These are phyloP conservation scores for Adelognathus sp. DNA, from an alignment of 2,888 invertebrate genomes.

Conservation along the genomic window DNA sequence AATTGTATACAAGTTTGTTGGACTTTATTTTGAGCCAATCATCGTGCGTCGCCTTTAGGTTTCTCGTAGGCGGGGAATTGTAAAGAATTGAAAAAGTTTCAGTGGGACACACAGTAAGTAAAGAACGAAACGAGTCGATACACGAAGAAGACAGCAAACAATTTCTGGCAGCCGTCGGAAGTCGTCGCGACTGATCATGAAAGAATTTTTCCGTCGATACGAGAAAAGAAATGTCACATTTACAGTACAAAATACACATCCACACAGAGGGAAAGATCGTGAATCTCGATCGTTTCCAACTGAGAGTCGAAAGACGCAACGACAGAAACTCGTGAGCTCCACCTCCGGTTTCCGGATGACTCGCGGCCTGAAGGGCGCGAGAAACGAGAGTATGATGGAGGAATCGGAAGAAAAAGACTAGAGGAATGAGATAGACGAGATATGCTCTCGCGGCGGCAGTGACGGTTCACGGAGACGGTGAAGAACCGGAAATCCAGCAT, in stretches of 20 bases:
- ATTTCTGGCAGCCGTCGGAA: conserved; percentile 53
- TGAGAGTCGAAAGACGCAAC: not conserved
- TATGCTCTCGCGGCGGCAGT: not conserved
- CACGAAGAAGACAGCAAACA: conserved; percentile 16
- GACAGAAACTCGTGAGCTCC: conserved; percentile 39
- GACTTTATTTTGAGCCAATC: not conserved
- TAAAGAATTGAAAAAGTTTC: conserved; percentile 6
- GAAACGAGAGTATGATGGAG: conserved; percentile 25
- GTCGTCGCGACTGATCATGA: conserved; percentile 31
- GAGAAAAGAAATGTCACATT: not conserved
- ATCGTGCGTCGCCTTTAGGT: not conserved
- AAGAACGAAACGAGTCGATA: conserved; percentile 2
- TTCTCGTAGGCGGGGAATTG: not conserved
- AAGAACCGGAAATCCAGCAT: conserved; percentile 61
- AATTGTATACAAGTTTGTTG: not conserved
- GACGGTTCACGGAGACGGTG: conserved; percentile 12
- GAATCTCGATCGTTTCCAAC: not conserved
- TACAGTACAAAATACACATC: not conserved
- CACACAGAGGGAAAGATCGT: not conserved
- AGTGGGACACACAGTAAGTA: too few species aligned
- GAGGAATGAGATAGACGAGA: conserved; percentile 28
- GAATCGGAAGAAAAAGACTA: conserved; percentile 7
- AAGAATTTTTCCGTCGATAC: conserved; percentile 33
- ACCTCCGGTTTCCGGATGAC: conserved; percentile 42
- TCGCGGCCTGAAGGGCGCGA: conserved; percentile 17